Conservation (phyloP, 2,113 vertebrate genomes). For the Apteryx mantelli region DNA sequence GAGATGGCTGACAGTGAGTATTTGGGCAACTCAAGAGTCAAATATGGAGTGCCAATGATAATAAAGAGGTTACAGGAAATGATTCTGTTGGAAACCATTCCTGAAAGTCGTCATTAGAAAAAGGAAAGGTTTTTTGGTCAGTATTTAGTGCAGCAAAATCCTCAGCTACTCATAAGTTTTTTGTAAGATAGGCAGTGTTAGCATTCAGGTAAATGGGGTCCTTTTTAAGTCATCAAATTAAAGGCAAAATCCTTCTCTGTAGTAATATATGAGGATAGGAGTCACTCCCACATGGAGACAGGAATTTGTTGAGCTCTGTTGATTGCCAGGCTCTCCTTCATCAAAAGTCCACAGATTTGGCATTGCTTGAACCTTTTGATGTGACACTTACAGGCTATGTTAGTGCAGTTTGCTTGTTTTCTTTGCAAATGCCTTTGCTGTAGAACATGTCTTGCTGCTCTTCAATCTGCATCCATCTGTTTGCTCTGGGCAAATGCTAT, state of each 20-base stretch:
- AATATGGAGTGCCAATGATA: not conserved
- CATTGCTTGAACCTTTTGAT: not conserved
- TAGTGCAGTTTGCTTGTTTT: not conserved
- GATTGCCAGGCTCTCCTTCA: not conserved
- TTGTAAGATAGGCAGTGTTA: accelerated
- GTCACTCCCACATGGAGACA: not conserved
- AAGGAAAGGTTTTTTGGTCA: not conserved
- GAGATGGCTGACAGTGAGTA: not conserved
- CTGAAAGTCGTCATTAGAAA: not conserved
- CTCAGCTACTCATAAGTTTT: not conserved
- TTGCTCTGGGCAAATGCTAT: not conserved
- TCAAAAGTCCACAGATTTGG: not conserved
- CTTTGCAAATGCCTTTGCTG: not conserved
- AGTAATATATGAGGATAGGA: not conserved
- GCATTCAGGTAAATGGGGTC: not conserved
- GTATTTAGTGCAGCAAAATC: not conserved
- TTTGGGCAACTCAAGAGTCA: not conserved
- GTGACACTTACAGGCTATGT: not conserved
- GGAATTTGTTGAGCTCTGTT: not conserved
- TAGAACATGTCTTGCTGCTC: not conserved
- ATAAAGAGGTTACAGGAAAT: not conserved
- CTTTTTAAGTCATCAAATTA: not conserved
- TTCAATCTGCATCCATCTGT: not conserved
- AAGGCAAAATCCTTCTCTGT: not conserved
- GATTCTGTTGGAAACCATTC: not conserved